These are phyloP conservation scores for Steinernema scapterisci DNA, from an alignment of 2,888 invertebrate genomes.

Conservation along the genomic window DNA sequence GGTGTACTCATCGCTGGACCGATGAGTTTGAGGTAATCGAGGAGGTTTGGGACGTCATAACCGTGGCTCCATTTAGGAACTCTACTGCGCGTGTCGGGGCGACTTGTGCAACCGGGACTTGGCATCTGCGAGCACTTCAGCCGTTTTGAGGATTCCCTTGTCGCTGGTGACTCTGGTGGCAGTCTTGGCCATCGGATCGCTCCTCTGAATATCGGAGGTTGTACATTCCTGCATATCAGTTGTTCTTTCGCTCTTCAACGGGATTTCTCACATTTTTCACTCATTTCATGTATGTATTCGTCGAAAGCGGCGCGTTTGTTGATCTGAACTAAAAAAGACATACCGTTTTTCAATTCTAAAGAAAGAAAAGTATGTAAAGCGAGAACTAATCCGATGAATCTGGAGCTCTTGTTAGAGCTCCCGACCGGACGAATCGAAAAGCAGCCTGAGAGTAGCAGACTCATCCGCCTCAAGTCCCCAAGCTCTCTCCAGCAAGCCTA, in stretches of 20 bases:
- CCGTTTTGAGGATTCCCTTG: neutral
- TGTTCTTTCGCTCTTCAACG: constrained; percentile 17
- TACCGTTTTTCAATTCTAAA: too few relatives aligned
- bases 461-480: too few relatives aligned
- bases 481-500: too few relatives aligned
- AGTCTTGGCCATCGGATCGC: neutral
- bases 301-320: neutral
- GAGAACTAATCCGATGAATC: too few relatives aligned
- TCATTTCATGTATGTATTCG: neutral
- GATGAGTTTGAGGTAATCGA: constrained; percentile 59
- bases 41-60: constrained; percentile 39
- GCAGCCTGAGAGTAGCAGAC: too few relatives aligned
- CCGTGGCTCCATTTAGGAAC: constrained; percentile 43
- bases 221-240: constrained; percentile 27
- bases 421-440: too few relatives aligned
- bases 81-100: constrained; percentile 61
- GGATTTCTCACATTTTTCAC: constrained; percentile 10
- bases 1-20: constrained; percentile 65
- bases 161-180: neutral
- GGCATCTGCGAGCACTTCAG: constrained; percentile 38
- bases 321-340: neutral
- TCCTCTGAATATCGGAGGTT: constrained; percentile 2
- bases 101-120: constrained; percentile 59
- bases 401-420: too few relatives aligned
- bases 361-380: too few relatives aligned